Conservation (phyloP, 2,113 vertebrate species). For the Psittacara wagleri region DNA sequence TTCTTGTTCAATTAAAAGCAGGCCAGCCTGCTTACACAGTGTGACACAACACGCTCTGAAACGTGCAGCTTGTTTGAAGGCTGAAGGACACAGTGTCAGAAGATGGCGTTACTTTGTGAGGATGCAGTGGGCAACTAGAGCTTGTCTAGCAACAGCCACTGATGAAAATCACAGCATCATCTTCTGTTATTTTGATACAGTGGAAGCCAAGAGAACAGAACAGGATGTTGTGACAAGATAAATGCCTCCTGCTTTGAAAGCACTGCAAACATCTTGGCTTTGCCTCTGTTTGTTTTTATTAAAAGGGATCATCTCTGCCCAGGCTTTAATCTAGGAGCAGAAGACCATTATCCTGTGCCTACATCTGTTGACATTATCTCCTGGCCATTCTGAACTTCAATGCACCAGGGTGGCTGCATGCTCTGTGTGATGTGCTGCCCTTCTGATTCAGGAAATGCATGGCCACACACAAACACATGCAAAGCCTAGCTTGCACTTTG, state of each 20-base stretch:
- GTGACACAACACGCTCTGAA: accelerated
- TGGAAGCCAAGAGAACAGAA: not conserved
- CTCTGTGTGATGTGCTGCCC: not conserved
- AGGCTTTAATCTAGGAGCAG: constrained; percentile 66
- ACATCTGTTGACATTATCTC: constrained; percentile 11
- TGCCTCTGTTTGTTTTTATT: constrained; percentile 19
- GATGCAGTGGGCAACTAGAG: not conserved
- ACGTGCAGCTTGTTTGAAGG: not conserved
- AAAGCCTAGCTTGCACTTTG: not conserved
- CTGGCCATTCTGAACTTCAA: not conserved
- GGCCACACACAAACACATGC: not conserved
- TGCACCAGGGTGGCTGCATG: not conserved
- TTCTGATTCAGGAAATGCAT: not conserved
- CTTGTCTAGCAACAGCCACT: not conserved
- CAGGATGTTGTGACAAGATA: constrained; percentile 22
- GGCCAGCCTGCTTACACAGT: not conserved
- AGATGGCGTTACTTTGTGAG: accelerated
- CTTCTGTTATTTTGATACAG: not conserved
- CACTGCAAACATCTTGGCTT: not conserved
- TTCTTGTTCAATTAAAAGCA: not conserved
- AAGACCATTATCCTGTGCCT: constrained; percentile 26
- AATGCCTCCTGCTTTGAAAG: constrained; percentile 52
- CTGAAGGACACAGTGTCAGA: not conserved
- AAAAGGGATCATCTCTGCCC: constrained; percentile 9
- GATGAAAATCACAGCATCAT: not conserved